A percentile compares a stretch with the other conserved stretches of the same genome.
These are phyloP conservation scores for Rhinella marina DNA, from an alignment of 2,797 vertebrate species.

Conservation along the genomic window DNA sequence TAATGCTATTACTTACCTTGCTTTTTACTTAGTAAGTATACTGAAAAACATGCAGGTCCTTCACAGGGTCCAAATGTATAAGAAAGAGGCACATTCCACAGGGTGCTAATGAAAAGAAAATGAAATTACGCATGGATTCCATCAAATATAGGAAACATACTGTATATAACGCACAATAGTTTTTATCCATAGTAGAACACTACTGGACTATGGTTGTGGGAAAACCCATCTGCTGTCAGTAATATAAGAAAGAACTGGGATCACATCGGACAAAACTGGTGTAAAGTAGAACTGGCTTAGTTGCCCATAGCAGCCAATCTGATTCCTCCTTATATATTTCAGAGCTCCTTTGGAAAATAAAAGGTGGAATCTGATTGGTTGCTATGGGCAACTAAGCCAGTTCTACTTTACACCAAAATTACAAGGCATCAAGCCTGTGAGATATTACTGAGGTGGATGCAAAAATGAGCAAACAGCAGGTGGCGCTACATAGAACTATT, in stretches of 20 bases:
- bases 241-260: background rate
- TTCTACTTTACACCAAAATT: too few relatives aligned
- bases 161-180: background rate
- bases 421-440: too few relatives aligned
- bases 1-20: conserved; percentile 76
- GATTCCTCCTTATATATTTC: too few relatives aligned
- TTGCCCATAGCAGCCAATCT: too few relatives aligned
- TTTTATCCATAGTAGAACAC: background rate
- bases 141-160: background rate
- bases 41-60: conserved; percentile 71
- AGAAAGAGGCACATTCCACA: conserved; percentile 92
- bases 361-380: too few relatives aligned
- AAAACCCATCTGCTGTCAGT: background rate
- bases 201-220: background rate
- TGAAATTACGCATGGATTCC: background rate
- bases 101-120: conserved; percentile 69
- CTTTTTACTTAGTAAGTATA: conserved; percentile 80
- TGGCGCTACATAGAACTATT: too few relatives aligned
- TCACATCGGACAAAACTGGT: background rate
- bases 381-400: too few relatives aligned
- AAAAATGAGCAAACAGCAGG: too few relatives aligned
- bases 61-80: conserved; percentile 83
- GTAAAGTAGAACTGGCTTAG: too few relatives aligned
- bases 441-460: too few relatives aligned
- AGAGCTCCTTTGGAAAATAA: too few relatives aligned